Conservation (phyloP, 2,113 vertebrate species). For the Muntiacus muntjak region DNA sequence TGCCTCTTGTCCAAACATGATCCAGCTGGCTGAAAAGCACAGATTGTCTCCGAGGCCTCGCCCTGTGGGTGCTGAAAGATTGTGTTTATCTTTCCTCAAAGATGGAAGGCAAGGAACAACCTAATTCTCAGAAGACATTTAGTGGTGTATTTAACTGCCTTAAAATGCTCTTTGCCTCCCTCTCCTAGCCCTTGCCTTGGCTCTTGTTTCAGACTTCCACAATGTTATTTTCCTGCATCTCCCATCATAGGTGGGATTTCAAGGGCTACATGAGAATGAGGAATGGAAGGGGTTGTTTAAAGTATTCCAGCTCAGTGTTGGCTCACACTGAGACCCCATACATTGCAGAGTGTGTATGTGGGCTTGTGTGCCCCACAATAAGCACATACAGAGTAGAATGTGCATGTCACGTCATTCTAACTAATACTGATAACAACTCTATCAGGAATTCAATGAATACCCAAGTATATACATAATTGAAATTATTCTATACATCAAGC, state of each 20-base stretch:
- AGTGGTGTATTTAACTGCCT: neutral
- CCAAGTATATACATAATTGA: neutral
- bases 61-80: neutral
- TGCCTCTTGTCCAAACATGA: slow-evolving; percentile 39
- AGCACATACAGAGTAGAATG: neutral
- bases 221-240: neutral
- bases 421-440: neutral
- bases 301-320: neutral
- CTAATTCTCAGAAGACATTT: slow-evolving; percentile 12
- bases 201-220: neutral
- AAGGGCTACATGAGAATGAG: neutral
- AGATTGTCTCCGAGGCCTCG: neutral
- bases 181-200: neutral
- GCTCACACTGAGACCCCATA: neutral
- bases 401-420: neutral
- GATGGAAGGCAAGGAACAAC: neutral
- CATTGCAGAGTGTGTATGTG: neutral
- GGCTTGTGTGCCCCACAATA: neutral
- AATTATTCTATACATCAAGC: neutral
- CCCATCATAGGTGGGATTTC: neutral
- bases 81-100: slow-evolving; percentile 40
- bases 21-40: slow-evolving; percentile 34
- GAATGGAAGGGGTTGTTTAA: neutral
- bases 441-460: neutral
- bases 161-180: neutral